Conservation (phyloP, 92 coral and sea anemone genomes). For the Diadumene lineata region DNA sequence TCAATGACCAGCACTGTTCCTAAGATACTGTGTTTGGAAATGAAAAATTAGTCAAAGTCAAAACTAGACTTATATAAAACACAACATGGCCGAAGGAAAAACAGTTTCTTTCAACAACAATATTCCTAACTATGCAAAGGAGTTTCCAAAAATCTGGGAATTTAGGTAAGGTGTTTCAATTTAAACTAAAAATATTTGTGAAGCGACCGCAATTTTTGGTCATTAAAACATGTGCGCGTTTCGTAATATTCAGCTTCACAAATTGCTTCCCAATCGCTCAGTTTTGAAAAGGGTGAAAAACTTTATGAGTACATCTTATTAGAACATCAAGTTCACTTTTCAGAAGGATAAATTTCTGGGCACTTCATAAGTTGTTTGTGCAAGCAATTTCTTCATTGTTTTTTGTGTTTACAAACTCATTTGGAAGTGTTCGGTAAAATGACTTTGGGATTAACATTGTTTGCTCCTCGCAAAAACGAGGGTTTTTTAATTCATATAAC, state of each 20-base stretch:
- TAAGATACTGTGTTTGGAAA: slow-evolving; percentile 30
- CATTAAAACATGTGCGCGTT: too few species aligned
- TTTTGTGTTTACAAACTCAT: neutral
- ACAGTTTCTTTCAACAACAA: slow-evolving; percentile 1
- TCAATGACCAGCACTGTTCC: slow-evolving; percentile 14
- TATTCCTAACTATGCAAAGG: neutral
- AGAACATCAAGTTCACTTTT: neutral
- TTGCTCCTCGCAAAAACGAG: neutral
- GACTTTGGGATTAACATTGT: neutral
- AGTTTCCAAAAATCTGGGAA: slow-evolving; percentile 59
- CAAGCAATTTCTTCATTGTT: slow-evolving; percentile 1
- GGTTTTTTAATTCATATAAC: too few species aligned
- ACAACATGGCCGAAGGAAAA: slow-evolving; percentile 7
- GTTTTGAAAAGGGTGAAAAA: neutral
- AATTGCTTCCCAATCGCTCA: too few species aligned
- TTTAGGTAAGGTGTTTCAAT: slow-evolving; percentile 31
- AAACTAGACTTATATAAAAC: neutral
- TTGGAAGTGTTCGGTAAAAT: neutral
- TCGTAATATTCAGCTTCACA: too few species aligned
- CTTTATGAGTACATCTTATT: neutral
- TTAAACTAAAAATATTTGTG: too few species aligned
- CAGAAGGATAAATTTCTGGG: neutral
- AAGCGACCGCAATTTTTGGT: too few species aligned
- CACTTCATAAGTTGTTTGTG: neutral
- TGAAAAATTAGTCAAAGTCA: neutral